Conservation (phyloP, 2,888 invertebrate species). For the Reticulitermes lucifugus region DNA sequence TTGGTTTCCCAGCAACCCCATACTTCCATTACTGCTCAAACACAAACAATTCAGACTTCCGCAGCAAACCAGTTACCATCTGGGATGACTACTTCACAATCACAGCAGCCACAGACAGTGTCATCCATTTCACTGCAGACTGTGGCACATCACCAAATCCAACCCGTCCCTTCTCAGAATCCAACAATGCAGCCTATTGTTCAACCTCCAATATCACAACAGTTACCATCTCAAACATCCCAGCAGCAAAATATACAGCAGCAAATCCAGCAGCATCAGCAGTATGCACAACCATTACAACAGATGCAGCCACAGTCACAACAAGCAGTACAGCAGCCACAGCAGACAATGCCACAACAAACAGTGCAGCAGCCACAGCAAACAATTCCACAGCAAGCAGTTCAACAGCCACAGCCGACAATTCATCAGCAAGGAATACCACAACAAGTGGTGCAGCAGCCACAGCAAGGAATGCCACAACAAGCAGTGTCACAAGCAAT, state of each 20-base stretch:
- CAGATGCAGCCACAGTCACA: constrained; percentile 65
- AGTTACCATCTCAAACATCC: constrained; percentile 65
- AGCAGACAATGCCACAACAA: constrained; percentile 51
- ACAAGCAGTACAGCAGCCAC: constrained; percentile 54
- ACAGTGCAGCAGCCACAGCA: constrained; percentile 41
- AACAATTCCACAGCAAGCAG: constrained; percentile 26
- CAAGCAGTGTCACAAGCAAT: no score
- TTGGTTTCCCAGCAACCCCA: constrained; percentile 20
- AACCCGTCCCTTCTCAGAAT: not conserved
- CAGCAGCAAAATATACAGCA: constrained; percentile 65
- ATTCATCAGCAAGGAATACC: constrained; percentile 52
- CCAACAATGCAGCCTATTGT: constrained; percentile 26
- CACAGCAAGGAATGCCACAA: not conserved
- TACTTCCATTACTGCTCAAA: constrained; percentile 45
- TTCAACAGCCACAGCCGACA: constrained; percentile 44
- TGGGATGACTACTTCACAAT: constrained; percentile 18
- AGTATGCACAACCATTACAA: constrained; percentile 60
- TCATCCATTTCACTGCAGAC: not conserved
- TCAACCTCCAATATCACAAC: constrained; percentile 59
- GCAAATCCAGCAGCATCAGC: constrained; percentile 63
- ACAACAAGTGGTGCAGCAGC: constrained; percentile 23
- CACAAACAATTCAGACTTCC: constrained; percentile 42
- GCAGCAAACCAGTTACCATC: constrained; percentile 14
- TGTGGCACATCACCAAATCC: constrained; percentile 30
- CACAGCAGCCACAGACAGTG: constrained; percentile 15